Conservation (phyloP, 2,113 vertebrate genomes). For the Micronycteris hirsuta region DNA sequence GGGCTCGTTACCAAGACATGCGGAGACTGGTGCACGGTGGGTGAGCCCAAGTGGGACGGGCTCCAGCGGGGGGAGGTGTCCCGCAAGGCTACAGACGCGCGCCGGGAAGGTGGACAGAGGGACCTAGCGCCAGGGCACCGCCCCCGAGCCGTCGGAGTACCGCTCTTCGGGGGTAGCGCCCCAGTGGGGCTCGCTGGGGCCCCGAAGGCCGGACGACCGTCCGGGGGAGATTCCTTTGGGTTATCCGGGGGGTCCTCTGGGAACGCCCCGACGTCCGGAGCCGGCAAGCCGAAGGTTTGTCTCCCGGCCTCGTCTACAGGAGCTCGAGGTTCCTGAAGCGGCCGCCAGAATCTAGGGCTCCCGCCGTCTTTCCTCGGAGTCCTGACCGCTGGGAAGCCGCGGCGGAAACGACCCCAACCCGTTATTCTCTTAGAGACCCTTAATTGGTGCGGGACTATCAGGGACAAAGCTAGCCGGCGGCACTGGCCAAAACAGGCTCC, state of each 20-base stretch:
- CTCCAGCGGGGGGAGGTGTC: not conserved
- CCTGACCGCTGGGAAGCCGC: not conserved
- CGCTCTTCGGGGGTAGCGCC: not conserved
- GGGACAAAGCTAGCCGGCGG: conserved; percentile 33
- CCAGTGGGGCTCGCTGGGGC: not conserved
- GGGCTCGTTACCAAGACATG: conserved; percentile 86
- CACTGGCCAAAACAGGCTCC: not conserved
- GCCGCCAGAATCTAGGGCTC: not conserved
- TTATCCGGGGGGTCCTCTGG: not conserved
- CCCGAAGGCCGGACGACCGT: not conserved
- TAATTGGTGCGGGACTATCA: not conserved
- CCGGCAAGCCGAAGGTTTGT: not conserved
- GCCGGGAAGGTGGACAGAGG: not conserved
- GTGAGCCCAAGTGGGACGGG: conserved; percentile 36
- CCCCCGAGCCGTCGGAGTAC: not conserved
- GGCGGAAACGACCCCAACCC: not conserved
- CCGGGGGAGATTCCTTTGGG: not conserved
- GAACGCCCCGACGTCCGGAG: not conserved
- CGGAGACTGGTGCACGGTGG: conserved; percentile 86
- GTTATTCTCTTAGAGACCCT: not conserved
- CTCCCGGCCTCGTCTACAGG: not conserved
- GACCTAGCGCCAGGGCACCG: not conserved
- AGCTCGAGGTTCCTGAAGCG: not conserved
- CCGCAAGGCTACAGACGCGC: not conserved
- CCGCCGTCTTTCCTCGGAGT: not conserved